Percentiles rank a stretch among this genome's conserved stretches.
Evolutionary conservation across 37 sponge, comb jelly and placozoan species (phyloP).

Genomic region (Beroe forskalii): DNA sequence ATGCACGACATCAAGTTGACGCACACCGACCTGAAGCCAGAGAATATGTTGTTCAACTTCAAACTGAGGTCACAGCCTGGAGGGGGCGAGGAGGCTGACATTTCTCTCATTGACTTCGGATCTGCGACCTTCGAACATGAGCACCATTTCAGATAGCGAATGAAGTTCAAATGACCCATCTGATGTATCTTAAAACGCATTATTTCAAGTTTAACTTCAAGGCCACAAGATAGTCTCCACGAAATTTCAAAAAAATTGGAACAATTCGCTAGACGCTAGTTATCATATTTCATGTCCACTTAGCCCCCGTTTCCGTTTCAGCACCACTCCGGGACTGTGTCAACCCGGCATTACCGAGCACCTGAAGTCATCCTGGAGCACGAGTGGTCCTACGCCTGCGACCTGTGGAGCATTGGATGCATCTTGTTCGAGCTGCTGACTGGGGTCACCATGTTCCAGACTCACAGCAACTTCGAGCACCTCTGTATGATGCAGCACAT

Average conservation of each 20-base stretch:
- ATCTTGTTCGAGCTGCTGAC: conserved; percentile 97
- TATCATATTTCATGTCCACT: no score
- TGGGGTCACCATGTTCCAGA: conserved; percentile 94
- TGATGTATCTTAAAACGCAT: no score
- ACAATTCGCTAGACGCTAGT: no score
- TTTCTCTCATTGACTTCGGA: conserved; percentile 92
- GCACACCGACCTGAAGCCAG: conserved; percentile 99
- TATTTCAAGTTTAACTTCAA: no score
- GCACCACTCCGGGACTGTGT: conserved; percentile 93
- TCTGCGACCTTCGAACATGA: conserved; percentile 98
- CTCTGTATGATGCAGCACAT: conserved; percentile 97
- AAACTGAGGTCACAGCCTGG: conserved; percentile 69
- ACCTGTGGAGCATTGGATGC: conserved; percentile 98
- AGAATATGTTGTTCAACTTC: conserved; percentile 90
- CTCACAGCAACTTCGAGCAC: conserved; percentile 97
- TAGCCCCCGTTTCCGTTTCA: no score
- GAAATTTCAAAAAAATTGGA: no score
- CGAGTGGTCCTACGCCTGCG: conserved; percentile 97
- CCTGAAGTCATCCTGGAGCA: conserved; percentile 72
- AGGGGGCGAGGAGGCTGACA: conserved; percentile 69
- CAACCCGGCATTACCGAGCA: conserved; percentile 94
- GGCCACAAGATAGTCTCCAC: no score
- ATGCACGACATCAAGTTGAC: conserved; percentile 77
- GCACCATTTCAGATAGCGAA: no score
- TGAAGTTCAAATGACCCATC: no score